Base-by-base conservation (phyloP, 2,113 vertebrate genomes). In the Corythaeola cristata region DNA sequence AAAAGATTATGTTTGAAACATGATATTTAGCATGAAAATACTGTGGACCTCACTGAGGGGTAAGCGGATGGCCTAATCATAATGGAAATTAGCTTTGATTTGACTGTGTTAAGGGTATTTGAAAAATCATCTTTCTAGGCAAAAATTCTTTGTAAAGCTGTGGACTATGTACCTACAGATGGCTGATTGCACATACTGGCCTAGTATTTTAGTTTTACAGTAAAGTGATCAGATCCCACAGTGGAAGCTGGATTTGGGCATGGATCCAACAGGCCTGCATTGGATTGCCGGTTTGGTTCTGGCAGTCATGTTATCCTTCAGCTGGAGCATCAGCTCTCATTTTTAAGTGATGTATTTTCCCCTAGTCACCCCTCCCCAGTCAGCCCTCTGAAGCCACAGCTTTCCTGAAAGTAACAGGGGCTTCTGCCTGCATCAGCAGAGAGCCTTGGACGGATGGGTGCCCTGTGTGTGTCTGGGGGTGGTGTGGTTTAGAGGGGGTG, bases 11-110 rank as follows among this genome's bases (percentile, higher is more conserved):
- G 21, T 63, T 3, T 88, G 52, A 94, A 92, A 84, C 60, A 44
- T 84, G 82, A 88, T 90, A 93, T 97, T 95, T 90, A 84, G 33
- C 76, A 79, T 89, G 80, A 94, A 97, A 95, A 68, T 71, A 33
- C 28, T 35, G 28, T 71, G 44, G 75, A 71, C 37, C 55, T 86
- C 85, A 84, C 30, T 68, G 39, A 84, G 15, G 64, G 30, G 18
- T 67, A 80, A 91, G 58, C 35, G 45, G 26, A 60, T 74, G 44
- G 39, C 17, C 33, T 86, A 90, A 83, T 78, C 0, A 0, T 44
- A 73, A 52, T 41, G 45, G 55, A 90, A 88, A 78, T 92, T 75
- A 90, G 5, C 20, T 90, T 87, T 84, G 52, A 92, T 90, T 81
- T 94, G 60, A 17, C 15, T 45, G 9, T 22, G 8, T 77, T 80